Evolutionary conservation across 37 sponge, comb jelly and placozoan genomes (phyloP), one percentile per base, ranked within the genome.

Genomic region (Sycon ciliatum): DNA sequence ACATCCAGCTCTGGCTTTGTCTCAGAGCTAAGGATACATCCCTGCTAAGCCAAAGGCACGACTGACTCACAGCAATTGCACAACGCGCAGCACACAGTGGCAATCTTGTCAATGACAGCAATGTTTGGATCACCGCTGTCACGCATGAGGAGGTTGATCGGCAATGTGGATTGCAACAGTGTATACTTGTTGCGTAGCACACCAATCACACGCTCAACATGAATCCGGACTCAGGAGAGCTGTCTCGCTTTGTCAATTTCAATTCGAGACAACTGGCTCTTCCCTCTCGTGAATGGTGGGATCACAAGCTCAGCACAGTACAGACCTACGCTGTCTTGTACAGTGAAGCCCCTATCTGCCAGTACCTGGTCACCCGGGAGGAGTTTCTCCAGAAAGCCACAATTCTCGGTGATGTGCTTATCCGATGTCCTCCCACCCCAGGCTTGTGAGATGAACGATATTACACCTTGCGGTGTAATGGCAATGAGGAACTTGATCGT

Each of bases 51-150:
- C n/a, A n/a, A n/a, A n/a, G n/a, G n/a, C n/a, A n/a, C n/a, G n/a
- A n/a, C n/a, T n/a, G n/a, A n/a, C n/a, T n/a, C n/a, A n/a, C n/a
- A n/a, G n/a, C n/a, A n/a, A n/a, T n/a, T n/a, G n/a, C n/a, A n/a
- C n/a, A n/a, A n/a, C n/a, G n/a, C n/a, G n/a, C n/a, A n/a, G 28
- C 28, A 30, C 28, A 57, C 28, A 29, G 70, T 37, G 18, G 58
- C 61, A 37, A 73, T 55, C n/a, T 75, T 38, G 56, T 75, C 76
- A 32, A 75, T 75, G 29, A 61, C 24, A 38, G 52, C 18, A 24
- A 75, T 23, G 13, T 36, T 54, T 27, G 23, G 31, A 38, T 65
- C 76, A 34, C 37, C 65, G 18, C 39, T 34, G n/a, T n/a, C n/a
- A 23, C 49, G 22, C 20, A 29, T 64, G n/a, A 65, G 22, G 23